Conservation (phyloP, 2,113 vertebrate genomes). For the Cyrtonyx montezumae region DNA sequence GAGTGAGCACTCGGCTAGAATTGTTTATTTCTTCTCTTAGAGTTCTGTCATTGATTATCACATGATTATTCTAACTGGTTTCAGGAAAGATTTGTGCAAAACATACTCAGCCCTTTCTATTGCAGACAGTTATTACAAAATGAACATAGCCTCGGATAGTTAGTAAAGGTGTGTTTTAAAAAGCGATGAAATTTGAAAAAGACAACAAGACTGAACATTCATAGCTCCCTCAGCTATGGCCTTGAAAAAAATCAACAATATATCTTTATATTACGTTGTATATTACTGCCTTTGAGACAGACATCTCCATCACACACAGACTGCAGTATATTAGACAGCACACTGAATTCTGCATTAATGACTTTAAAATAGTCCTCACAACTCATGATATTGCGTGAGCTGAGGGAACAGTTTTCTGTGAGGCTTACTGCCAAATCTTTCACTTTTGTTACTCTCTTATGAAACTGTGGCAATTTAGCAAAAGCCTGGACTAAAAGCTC, state of each 20-base stretch:
- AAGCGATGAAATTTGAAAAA: not conserved
- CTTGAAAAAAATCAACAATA: not conserved
- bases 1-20: not conserved
- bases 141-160: not conserved
- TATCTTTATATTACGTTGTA: slow-evolving; percentile 23
- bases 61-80: not conserved
- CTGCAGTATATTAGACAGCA: slow-evolving; percentile 10
- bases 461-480: slow-evolving; percentile 55
- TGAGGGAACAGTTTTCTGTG: slow-evolving; percentile 56
- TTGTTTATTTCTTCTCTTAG: not conserved
- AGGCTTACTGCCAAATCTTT: slow-evolving; percentile 68
- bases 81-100: not conserved
- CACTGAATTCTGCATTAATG: slow-evolving; percentile 66
- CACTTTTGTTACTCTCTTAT: slow-evolving; percentile 51
- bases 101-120: not conserved
- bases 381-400: slow-evolving; percentile 44
- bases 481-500: slow-evolving; percentile 58
- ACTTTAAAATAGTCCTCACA: slow-evolving; percentile 52
- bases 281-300: slow-evolving; percentile 1
- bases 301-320: slow-evolving; percentile 40
- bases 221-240: not conserved
- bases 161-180: not conserved
- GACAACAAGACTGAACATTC: slow-evolving; percentile 6
- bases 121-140: not conserved
- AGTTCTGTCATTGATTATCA: not conserved